Conservation (phyloP, 2,888 invertebrate genomes). For the Drosophila sordidula region DNA sequence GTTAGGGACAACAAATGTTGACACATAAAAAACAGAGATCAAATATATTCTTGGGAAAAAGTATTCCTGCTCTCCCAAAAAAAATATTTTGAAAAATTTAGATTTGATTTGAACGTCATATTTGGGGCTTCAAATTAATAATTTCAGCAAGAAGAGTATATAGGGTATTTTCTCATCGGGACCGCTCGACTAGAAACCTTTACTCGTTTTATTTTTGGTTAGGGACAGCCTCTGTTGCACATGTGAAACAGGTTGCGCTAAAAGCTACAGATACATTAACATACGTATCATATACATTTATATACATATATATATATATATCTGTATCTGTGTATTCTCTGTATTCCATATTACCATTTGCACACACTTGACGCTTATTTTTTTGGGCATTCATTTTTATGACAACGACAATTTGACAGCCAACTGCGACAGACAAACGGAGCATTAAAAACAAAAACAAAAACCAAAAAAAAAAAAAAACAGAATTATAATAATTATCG, state of each 20-base stretch:
- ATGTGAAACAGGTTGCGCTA: conserved; percentile 68
- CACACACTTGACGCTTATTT: conserved; percentile 68
- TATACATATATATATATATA: neutral
- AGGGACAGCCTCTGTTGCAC: conserved; percentile 35
- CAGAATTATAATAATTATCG: conserved; percentile 73
- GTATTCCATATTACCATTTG: conserved; percentile 44
- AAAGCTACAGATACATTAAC: conserved; percentile 31
- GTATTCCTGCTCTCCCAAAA: too few species aligned
- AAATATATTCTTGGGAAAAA: too few species aligned
- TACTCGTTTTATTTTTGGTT: conserved; percentile 2
- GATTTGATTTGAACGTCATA: too few species aligned
- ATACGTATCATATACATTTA: neutral
- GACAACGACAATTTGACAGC: conserved; percentile 74
- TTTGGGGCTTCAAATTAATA: too few species aligned
- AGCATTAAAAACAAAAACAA: conserved; percentile 27
- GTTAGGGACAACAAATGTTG: too few species aligned
- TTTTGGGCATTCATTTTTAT: conserved; percentile 67
- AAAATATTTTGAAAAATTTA: too few species aligned
- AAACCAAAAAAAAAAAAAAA: conserved; percentile 24
- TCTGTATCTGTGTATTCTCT: conserved; percentile 6
- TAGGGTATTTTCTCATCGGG: neutral
- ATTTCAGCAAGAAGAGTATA: neutral
- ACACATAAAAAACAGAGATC: too few species aligned
- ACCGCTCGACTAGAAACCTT: too few species aligned
- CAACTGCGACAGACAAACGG: conserved; percentile 37